phyloP scores from a whole-genome alignment of 2,888 invertebrate species.

The Callosobruchus maculatus region DNA sequence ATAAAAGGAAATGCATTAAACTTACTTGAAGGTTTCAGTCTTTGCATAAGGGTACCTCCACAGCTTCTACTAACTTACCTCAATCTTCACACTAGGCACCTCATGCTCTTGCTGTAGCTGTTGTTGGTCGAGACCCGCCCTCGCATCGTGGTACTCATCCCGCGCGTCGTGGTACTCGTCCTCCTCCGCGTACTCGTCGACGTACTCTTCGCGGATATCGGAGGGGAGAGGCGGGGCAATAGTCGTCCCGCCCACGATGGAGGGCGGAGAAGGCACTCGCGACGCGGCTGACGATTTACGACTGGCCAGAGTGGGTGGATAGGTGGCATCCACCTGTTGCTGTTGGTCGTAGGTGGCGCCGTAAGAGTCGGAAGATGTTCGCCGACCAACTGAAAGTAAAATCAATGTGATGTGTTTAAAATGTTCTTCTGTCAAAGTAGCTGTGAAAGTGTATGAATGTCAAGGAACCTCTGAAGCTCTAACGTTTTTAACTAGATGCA shows the following conservation, averaged over 20 bases:
- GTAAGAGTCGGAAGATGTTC: slow-evolving; percentile 43
- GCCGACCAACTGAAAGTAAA: slow-evolving; percentile 20
- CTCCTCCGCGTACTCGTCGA: not conserved
- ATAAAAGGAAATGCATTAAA: too few relatives aligned
- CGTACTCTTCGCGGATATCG: not conserved
- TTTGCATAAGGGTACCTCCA: too few relatives aligned
- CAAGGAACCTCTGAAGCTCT: too few relatives aligned
- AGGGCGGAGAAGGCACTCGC: slow-evolving; percentile 2
- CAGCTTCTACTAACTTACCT: too few relatives aligned
- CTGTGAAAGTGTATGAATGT: too few relatives aligned
- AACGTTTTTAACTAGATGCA: too few relatives aligned
- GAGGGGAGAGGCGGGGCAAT: slow-evolving; percentile 12
- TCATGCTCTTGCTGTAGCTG: slow-evolving; percentile 5
- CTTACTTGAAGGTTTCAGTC: too few relatives aligned
- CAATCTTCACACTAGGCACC: not conserved
- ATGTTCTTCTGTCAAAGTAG: too few relatives aligned
- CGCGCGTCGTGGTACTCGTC: slow-evolving; percentile 2
- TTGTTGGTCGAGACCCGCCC: not conserved
- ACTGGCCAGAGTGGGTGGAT: slow-evolving; percentile 16
- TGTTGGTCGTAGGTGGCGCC: not conserved
- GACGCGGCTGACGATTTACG: slow-evolving; percentile 28
- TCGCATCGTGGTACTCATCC: not conserved
- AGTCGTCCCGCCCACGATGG: not conserved
- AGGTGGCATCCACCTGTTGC: not conserved
- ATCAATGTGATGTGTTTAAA: not conserved